Base-by-base conservation (phyloP, 2,888 invertebrate genomes). In the Melinopterus prodromus region DNA sequence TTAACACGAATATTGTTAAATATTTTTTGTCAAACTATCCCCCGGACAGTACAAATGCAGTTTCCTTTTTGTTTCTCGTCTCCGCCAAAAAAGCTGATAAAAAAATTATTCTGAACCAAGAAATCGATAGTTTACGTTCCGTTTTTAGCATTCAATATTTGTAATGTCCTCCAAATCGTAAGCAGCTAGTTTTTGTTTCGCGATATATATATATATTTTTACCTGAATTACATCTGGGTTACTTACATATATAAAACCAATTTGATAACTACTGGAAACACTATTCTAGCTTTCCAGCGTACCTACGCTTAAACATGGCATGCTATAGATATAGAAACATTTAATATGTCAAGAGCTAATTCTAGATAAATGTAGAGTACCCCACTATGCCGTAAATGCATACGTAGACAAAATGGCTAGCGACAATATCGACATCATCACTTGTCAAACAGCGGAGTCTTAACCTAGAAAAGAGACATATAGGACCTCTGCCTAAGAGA, bases 281-380 rank as follows among this genome's bases (percentile, higher is more conserved):
- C 53, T 53, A 53, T 2, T 53, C 53, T 53, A 53, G 53, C 53
- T 53, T 53, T 74, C 74, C 79, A 76, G 76, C 36, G 70, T 69
- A 76, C 71, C 79, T 79, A 79, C 79, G 16, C 16, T 79, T 79
- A 79, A 79, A 78, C 74, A 74, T 37, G 74, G 74, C 74, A 74
- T 74, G 74, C 74, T 74, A 37, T 74, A 74, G 53, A 53, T 74
- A 74, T 74, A 74, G 74, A 74, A 74, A 74, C 74, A 74, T 74
- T 74, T 74, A 74, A 71, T 36, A 74, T 74, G 74, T 74, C 35
- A 74, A 36, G 74, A 35, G 37, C 74, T 74, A 74, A 74, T 7
- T 36, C 74, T 74, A 74, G 71, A 26, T 71, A 74, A 74, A 74
- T 36, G 16, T 35, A 35, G 9, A 74, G 74, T 53, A 53, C 53